phyloP scores from a whole-genome alignment of 2,797 vertebrate genomes.

The Harpagifer antarcticus region DNA sequence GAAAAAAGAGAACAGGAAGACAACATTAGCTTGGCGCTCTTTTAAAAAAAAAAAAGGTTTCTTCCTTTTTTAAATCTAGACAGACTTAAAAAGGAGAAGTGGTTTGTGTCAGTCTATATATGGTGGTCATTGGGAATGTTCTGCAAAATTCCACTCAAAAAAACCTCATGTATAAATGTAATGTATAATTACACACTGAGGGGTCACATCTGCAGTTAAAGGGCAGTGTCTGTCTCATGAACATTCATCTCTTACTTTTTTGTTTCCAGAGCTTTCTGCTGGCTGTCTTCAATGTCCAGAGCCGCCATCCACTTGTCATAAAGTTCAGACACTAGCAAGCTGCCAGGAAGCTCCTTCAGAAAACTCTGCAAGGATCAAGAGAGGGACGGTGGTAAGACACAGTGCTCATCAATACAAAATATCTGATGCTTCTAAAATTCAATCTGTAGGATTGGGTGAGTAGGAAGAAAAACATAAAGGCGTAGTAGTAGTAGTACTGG shows the following conservation, averaged over 20 bases:
- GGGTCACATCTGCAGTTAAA: not conserved
- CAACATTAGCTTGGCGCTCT: slow-evolving; percentile 55
- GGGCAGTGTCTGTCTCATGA: not conserved
- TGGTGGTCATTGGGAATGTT: not conserved
- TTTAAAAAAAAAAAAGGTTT: slow-evolving; percentile 43
- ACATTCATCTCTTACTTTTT: slow-evolving; percentile 82
- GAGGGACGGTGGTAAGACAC: slow-evolving; percentile 4
- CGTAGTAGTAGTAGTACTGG: not conserved
- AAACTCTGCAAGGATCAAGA: slow-evolving; percentile 87
- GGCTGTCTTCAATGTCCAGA: slow-evolving; percentile 79
- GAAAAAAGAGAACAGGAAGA: slow-evolving; percentile 56
- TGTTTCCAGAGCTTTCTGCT: slow-evolving; percentile 85
- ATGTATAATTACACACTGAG: not conserved
- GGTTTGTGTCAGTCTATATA: not conserved
- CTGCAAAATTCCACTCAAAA: slow-evolving; percentile 60
- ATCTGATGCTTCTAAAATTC: too few relatives aligned
- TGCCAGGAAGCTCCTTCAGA: slow-evolving; percentile 92
- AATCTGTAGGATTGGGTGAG: not conserved
- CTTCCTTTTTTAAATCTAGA: slow-evolving; percentile 65
- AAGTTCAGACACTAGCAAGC: slow-evolving; percentile 88
- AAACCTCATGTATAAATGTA: slow-evolving; percentile 22
- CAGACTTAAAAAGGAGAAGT: slow-evolving; percentile 52
- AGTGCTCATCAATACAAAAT: not conserved
- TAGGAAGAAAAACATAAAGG: not conserved
- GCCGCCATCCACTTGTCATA: slow-evolving; percentile 90